Conservation (phyloP, 2,888 invertebrate genomes). For the Latrodectus elegans region DNA sequence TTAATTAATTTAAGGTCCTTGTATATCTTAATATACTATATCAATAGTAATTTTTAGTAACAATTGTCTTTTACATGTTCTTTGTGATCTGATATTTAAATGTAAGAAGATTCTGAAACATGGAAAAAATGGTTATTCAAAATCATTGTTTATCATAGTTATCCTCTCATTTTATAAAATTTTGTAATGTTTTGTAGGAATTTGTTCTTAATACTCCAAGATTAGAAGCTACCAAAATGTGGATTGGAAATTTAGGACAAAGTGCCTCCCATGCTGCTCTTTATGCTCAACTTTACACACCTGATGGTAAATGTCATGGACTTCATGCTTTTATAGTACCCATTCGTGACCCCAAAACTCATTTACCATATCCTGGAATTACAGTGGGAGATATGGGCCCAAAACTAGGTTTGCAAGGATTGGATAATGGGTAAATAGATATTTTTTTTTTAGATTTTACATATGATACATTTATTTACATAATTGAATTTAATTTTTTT, state of each 20-base stretch:
- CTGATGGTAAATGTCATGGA: slow-evolving; percentile 87
- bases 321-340: slow-evolving; percentile 92
- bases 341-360: slow-evolving; percentile 84
- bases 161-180: neutral
- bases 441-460: neutral
- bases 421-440: slow-evolving; percentile 89
- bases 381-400: slow-evolving; percentile 93
- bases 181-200: slow-evolving; percentile 75
- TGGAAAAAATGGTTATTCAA: neutral
- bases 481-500: neutral
- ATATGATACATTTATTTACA: no score
- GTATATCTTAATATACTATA: no score
- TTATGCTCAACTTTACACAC: slow-evolving; percentile 89
- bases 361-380: slow-evolving; percentile 85
- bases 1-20: no score
- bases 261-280: slow-evolving; percentile 88
- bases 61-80: neutral
- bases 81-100: neutral
- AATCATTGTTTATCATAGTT: neutral
- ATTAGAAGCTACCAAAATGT: slow-evolving; percentile 87
- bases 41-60: neutral
- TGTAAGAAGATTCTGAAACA: neutral
- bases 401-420: slow-evolving; percentile 91
- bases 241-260: slow-evolving; percentile 86
- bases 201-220: slow-evolving; percentile 85